Evolutionary conservation across 2,888 invertebrate species (phyloP).

Genomic region (Diaphora mendica): DNA sequence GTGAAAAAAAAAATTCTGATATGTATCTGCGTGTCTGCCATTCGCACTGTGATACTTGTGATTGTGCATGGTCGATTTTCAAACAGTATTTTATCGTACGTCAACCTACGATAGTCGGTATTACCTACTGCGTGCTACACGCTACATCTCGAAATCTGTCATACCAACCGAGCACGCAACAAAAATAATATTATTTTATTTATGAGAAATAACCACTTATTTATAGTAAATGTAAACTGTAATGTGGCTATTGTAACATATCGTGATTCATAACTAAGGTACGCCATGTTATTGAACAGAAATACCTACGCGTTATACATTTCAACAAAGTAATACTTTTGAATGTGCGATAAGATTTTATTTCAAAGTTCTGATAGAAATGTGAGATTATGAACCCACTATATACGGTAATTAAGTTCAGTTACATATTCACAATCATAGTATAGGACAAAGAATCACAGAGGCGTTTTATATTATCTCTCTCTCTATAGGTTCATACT

Average conservation of each 20-base stretch:
- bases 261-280: conserved; percentile 35
- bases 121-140: conserved; percentile 78
- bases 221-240: conserved; percentile 39
- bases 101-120: conserved; percentile 55
- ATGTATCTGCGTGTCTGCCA: conserved; percentile 30
- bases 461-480: not conserved
- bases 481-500: not conserved
- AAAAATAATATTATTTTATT: conserved; percentile 63
- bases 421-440: not conserved
- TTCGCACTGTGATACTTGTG: conserved; percentile 45
- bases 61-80: conserved; percentile 52
- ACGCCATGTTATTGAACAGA: not conserved
- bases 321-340: not conserved
- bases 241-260: conserved; percentile 34
- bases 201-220: conserved; percentile 48
- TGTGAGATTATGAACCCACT: not conserved
- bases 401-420: not conserved
- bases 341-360: not conserved
- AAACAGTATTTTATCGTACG: conserved; percentile 51
- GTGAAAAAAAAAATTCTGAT: conserved; percentile 33
- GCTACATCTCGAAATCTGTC: conserved; percentile 68
- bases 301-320: not conserved
- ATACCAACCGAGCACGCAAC: conserved; percentile 63
- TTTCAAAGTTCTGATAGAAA: not conserved
- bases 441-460: not conserved